Percentiles rank a stretch among this genome's conserved stretches.
These are phyloP conservation scores for Spodoptera exigua DNA, from an alignment of 2,888 invertebrate genomes.

Conservation along the genomic window DNA sequence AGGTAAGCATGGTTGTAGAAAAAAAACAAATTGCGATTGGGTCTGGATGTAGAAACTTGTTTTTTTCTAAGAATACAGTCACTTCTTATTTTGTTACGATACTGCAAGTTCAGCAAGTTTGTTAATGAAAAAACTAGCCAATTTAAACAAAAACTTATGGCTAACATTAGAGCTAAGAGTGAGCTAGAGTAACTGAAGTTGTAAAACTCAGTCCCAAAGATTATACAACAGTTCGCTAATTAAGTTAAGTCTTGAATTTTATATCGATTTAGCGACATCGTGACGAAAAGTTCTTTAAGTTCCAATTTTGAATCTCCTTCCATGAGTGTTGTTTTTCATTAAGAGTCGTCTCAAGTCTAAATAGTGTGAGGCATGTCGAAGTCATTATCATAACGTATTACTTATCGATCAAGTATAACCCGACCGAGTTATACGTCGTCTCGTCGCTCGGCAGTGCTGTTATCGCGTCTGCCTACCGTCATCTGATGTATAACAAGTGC, in stretches of 20 bases:
- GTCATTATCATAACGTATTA: conserved; percentile 65
- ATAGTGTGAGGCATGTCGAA: conserved; percentile 50
- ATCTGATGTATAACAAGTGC: conserved; percentile 76
- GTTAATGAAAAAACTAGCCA: conserved; percentile 15
- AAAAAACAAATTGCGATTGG: too few relatives aligned
- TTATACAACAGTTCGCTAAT: conserved; percentile 31
- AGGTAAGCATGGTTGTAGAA: too few relatives aligned
- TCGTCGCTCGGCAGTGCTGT: conserved; percentile 52
- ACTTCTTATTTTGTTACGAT: too few relatives aligned
- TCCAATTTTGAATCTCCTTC: conserved; percentile 10
- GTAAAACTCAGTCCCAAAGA: conserved; percentile 28
- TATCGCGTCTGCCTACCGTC: conserved; percentile 68
- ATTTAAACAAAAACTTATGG: conserved; percentile 13
- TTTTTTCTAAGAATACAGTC: too few relatives aligned
- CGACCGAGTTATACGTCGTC: conserved; percentile 57
- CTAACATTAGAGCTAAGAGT: conserved; percentile 25
- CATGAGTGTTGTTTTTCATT: conserved; percentile 29
- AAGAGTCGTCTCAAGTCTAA: conserved; percentile 38
- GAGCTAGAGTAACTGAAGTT: conserved; percentile 1
- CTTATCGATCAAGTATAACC: conserved; percentile 67
- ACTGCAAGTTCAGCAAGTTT: too few relatives aligned
- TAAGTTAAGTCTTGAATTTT: conserved; percentile 31
- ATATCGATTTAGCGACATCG: conserved; percentile 7
- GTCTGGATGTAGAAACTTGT: too few relatives aligned
- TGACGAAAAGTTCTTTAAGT: conserved; percentile 4